Evolutionary conservation across 2,113 vertebrate species (phyloP), one percentile per base, ranked within the genome.

Genomic region (Grus americana): DNA sequence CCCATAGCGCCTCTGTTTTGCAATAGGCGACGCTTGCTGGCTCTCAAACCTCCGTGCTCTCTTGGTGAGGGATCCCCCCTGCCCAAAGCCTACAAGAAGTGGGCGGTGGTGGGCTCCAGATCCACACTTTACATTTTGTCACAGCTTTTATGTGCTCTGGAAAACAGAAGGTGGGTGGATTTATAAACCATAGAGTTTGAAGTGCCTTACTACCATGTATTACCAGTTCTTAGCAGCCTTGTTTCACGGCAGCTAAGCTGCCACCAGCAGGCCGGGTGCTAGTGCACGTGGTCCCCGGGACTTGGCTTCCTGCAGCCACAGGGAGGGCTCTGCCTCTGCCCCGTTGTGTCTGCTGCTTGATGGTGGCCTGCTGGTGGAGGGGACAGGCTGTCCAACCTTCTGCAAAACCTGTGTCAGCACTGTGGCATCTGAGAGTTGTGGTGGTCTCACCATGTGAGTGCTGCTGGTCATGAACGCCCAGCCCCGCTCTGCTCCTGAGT

Each of bases 271-370:
- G 34, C 57, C 47, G 18, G 46, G 6, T 58, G 36, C 40, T 20
- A 32, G 21, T 38, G 27, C 1, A n/a, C 0, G 0, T 38, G 38
- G 6, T 74, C 38, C 47, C 71, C 1, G 1, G 26, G 22, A 47
- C 17, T 3, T 29, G 62, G 26, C 23, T 2, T 76, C 29, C 49
- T 61, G 26, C 40, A 68, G 44, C 30, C 30, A 10, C 12, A 22
- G 1, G 1, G n/a, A 32, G 79, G 15, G 17, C 10, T 91, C 47
- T 44, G 46, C 32, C 49, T 30, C 61, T 59, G 36, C 16, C 12
- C 36, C 2, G 10, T n/a, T 26, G 9, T 3, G 1, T 29, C 63
- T 89, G 54, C 49, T 65, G 40, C 44, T 66, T 6, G 26, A 4
- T 9, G 9, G 40, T 46, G 50, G 49, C 34, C 38, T 70, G 38